phyloP scores from a whole-genome alignment of 1,140 invertebrate genomes.

The Teleogryllus occipitalis region DNA sequence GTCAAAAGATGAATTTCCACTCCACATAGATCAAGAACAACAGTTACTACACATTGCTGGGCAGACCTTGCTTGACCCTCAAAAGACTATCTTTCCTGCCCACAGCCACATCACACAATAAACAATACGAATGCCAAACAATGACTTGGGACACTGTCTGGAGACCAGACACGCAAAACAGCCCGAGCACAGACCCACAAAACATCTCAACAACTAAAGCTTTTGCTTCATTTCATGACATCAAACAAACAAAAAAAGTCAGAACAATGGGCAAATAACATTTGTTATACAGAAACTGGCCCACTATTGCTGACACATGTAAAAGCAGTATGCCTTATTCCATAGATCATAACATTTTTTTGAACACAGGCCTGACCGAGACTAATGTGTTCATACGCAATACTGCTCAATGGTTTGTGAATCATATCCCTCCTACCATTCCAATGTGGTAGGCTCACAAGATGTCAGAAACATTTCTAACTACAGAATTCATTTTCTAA shows the following conservation, averaged over 20 bases:
- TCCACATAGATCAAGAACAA: background rate
- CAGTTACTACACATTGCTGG: background rate
- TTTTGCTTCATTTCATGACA: constrained; percentile 15
- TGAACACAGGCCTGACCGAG: constrained; percentile 11
- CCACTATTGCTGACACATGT: background rate
- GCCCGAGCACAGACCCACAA: constrained; percentile 12
- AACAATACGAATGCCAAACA: constrained; percentile 14
- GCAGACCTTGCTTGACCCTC: background rate
- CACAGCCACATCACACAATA: constrained; percentile 8
- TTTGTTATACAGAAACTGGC: background rate
- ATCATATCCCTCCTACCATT: constrained; percentile 8
- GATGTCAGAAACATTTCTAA: background rate
- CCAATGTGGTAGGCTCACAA: background rate
- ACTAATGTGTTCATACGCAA: constrained; percentile 7
- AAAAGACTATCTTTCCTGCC: background rate
- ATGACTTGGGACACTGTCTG: constrained; percentile 10
- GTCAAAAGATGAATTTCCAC: background rate
- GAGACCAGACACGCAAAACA: constrained; percentile 14
- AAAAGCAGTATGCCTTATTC: background rate
- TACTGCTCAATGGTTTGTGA: constrained; percentile 17
- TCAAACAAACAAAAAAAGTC: constrained; percentile 6
- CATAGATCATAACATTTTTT: constrained; percentile 6
- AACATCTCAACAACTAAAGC: constrained; percentile 13
- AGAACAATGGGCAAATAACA: background rate
- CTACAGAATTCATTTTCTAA: background rate